Percentiles rank a stretch among this genome's conserved stretches.
phyloP scores from a whole-genome alignment of 2,113 vertebrate species.

The Scopus umbretta region DNA sequence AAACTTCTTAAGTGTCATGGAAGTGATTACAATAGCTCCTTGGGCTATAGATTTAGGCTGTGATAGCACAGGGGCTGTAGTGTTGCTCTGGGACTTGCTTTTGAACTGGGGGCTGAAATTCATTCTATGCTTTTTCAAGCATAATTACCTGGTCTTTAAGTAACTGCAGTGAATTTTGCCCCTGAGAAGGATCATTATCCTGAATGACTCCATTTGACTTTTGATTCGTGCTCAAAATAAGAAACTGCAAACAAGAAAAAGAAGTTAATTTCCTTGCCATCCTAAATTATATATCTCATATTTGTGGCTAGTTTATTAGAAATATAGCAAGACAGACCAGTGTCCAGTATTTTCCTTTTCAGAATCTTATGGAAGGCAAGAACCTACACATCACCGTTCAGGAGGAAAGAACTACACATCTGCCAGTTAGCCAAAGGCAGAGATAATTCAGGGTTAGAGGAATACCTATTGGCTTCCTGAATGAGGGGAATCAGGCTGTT shows the following conservation, averaged over 20 bases:
- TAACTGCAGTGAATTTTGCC: slow-evolving; percentile 42
- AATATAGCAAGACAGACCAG: neutral
- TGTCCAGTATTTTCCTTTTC: neutral
- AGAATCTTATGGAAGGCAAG: neutral
- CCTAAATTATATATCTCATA: neutral
- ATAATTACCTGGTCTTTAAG: slow-evolving; percentile 40
- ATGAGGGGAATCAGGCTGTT: neutral
- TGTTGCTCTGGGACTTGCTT: neutral
- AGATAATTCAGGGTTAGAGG: neutral
- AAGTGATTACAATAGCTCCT: neutral
- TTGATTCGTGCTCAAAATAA: neutral
- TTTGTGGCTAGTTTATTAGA: neutral
- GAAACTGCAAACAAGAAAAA: slow-evolving; percentile 9
- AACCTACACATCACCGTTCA: neutral
- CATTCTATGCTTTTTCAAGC: slow-evolving; percentile 14
- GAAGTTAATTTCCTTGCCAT: neutral
- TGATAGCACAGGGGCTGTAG: neutral
- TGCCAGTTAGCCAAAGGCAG: neutral
- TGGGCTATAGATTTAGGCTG: neutral
- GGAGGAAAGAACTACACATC: neutral
- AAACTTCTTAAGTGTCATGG: neutral
- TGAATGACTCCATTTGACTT: slow-evolving; percentile 28
- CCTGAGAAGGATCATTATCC: slow-evolving; percentile 37
- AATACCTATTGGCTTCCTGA: neutral
- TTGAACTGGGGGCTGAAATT: slow-evolving; percentile 1